Percentiles rank a stretch among this genome's conserved stretches.
Evolutionary conservation across 2,113 vertebrate species (phyloP).

Genomic region (pig (Sus scrofa)): DNA sequence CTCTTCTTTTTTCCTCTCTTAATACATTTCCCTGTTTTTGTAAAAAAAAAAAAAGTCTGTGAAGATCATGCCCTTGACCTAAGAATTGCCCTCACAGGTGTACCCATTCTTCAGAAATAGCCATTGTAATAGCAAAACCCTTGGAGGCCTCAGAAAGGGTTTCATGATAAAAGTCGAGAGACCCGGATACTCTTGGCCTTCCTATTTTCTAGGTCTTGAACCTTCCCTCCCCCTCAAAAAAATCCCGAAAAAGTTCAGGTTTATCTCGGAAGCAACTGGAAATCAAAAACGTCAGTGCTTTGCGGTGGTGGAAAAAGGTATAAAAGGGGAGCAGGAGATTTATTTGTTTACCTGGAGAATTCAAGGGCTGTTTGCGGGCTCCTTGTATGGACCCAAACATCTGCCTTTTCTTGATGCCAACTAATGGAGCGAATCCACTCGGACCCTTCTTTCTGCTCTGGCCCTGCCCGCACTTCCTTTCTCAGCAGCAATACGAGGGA

Average conservation of each 20-base stretch:
- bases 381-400: background rate
- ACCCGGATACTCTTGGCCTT: background rate
- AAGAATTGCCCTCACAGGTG: background rate
- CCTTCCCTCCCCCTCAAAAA: background rate
- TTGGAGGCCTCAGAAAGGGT: background rate
- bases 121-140: background rate
- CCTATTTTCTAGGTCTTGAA: background rate
- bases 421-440: background rate
- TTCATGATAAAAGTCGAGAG: background rate
- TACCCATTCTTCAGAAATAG: background rate
- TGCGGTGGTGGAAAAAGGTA: background rate
- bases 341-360: background rate
- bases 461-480: background rate
- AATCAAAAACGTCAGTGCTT: slow-evolving; percentile 34
- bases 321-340: background rate
- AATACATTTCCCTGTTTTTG: background rate
- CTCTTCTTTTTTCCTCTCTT: background rate
- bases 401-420: slow-evolving; percentile 4
- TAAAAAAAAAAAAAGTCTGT: background rate
- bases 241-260: background rate
- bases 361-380: background rate
- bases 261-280: slow-evolving; percentile 1
- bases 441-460: background rate
- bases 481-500: background rate
- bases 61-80: background rate